A percentile compares a stretch with the other conserved stretches of the same genome.
Evolutionary conservation across 2,888 invertebrate species (phyloP).

Genomic region (Fissipunctia ypsillon): DNA sequence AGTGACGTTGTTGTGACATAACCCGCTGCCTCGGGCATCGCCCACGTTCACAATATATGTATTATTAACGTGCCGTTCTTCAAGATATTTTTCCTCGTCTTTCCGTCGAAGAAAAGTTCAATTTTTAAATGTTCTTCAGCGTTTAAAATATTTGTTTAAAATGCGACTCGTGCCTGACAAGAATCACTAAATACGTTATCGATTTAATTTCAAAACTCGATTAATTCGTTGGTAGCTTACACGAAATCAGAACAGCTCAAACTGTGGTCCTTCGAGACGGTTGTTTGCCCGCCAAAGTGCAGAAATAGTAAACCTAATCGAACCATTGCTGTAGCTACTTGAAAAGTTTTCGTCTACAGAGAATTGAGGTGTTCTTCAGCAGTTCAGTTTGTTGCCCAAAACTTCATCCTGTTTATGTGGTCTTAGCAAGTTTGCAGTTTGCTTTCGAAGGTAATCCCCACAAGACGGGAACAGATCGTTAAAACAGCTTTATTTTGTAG

Average conservation of each 20-base stretch:
- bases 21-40: conserved; percentile 38
- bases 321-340: conserved; percentile 22
- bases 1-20: conserved; percentile 44
- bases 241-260: conserved; percentile 22
- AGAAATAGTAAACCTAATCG: conserved; percentile 49
- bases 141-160: conserved; percentile 3
- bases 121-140: conserved; percentile 11
- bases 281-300: conserved; percentile 25
- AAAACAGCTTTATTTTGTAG: conserved; percentile 26
- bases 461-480: conserved; percentile 31
- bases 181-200: conserved; percentile 9
- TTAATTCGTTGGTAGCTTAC: conserved; percentile 7
- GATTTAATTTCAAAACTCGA: conserved; percentile 6
- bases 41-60: conserved; percentile 49
- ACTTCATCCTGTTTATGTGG: conserved; percentile 49
- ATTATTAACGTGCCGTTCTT: conserved; percentile 47
- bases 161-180: background rate
- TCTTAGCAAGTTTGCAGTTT: conserved; percentile 40
- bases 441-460: conserved; percentile 28
- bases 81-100: conserved; percentile 49
- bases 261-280: conserved; percentile 22
- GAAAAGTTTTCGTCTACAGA: conserved; percentile 51
- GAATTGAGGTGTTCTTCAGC: conserved; percentile 43
- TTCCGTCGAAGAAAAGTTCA: conserved; percentile 23
- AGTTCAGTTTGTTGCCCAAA: conserved; percentile 41